Conservation (phyloP, 2,888 invertebrate genomes). For the Euzophera pinguis region DNA sequence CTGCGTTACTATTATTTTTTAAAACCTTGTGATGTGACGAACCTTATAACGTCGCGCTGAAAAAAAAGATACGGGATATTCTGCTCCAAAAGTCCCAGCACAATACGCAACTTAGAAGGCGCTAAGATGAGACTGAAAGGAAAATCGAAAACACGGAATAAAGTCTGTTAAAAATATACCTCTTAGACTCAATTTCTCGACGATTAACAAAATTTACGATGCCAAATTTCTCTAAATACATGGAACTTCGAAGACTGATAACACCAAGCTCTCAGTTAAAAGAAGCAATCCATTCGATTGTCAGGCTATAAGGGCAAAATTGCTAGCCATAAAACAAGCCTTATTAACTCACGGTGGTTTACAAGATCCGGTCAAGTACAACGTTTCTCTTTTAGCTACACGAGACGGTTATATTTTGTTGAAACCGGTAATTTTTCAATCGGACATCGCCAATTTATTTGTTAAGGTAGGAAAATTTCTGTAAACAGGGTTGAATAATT, state of each 20-base stretch:
- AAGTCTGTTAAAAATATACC: no score
- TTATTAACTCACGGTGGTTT: conserved; percentile 21
- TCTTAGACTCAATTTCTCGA: no score
- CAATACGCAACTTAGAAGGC: no score
- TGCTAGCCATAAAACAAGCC: conserved; percentile 25
- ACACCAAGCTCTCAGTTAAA: conserved; percentile 19
- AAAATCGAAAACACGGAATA: no score
- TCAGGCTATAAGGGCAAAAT: conserved; percentile 24
- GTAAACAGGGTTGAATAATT: background rate
- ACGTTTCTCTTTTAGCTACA: conserved; percentile 3
- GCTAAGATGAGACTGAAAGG: no score
- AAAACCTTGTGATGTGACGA: no score
- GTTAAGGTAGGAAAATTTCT: background rate
- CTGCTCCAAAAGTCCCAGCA: no score
- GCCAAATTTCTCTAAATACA: no score
- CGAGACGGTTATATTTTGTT: background rate
- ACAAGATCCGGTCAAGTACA: conserved; percentile 3
- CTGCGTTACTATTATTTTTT: no score
- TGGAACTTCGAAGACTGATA: conserved; percentile 3
- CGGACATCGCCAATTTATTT: background rate
- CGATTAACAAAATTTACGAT: background rate
- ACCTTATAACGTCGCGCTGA: no score
- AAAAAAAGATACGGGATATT: no score
- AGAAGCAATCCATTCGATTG: conserved; percentile 23
- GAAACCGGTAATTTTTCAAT: conserved; percentile 6